Conservation (phyloP, 2,113 vertebrate species). For the Trematomus loennbergii region DNA sequence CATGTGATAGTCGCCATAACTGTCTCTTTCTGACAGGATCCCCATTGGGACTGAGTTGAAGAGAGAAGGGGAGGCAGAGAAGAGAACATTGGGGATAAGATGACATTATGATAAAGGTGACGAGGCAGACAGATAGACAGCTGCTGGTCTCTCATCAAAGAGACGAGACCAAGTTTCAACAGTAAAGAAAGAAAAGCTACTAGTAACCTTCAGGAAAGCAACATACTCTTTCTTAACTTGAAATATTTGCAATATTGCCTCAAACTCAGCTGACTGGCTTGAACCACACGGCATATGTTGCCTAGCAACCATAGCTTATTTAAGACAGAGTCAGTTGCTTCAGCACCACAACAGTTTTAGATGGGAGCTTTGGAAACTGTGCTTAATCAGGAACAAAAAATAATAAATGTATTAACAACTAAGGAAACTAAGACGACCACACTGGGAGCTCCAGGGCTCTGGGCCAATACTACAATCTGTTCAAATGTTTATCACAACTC, state of each 20-base stretch:
- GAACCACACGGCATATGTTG: conserved; percentile 36
- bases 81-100: conserved; percentile 30
- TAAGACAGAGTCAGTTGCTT: conserved; percentile 18
- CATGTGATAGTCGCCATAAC: conserved; percentile 10
- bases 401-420: neutral
- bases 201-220: neutral
- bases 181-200: conserved; percentile 1
- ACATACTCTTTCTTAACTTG: neutral
- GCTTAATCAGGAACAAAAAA: conserved; percentile 17
- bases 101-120: conserved; percentile 39
- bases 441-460: conserved; percentile 3
- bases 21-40: conserved; percentile 30
- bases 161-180: conserved; percentile 1
- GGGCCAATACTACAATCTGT: neutral
- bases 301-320: conserved; percentile 56
- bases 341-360: conserved; percentile 18
- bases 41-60: conserved; percentile 23
- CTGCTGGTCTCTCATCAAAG: conserved; percentile 16
- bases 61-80: conserved; percentile 36
- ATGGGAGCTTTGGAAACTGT: conserved; percentile 13
- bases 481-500: conserved; percentile 2
- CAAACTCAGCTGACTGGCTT: conserved; percentile 31
- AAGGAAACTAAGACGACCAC: neutral
- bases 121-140: conserved; percentile 34
- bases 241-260: neutral